Base-by-base conservation (phyloP, 2,888 invertebrate species). In the Agelastica alni region DNA sequence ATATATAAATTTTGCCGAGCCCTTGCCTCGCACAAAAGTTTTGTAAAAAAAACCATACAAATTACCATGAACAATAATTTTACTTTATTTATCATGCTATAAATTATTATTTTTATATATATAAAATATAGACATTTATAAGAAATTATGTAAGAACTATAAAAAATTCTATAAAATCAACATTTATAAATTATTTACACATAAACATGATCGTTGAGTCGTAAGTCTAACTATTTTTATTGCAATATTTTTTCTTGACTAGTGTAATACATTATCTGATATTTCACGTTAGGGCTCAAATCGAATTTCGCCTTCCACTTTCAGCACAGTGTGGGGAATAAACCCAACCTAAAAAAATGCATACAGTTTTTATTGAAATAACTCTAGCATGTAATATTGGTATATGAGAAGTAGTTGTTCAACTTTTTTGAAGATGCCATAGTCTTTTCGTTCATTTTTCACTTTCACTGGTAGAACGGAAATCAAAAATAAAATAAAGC, bases 301-400 rank as follows among this genome's bases (percentile, higher is more conserved):
- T 49, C 62, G 66, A 39, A 71, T 67, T 54, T 71, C 69, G 12
- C 72, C 71, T 28, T 73, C 67, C 13, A 71, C 65, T 53, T 65
- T 64, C 39, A 92, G 89, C 76, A 87, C 89, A 62, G 86, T 86
- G 73, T 88, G 88, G 2, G 92, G 91, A 76, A 92, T 91, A 75
- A 88, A 91, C 10, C 91, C 92, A 67, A 85, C 81, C 82, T 86
- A 73, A 62, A 75, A 66, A 63, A 51, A 61, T 52, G 39, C 53
- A 48, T 60, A 56, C 13, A 39, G 4, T 20, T 4, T 20, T 12
- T 39, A 18, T 34, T 13, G 14, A 13, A 34, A 13, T 14, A 13
- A 13, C 1, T 22, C 18, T 14, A 30, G 10, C 20, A 37, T 20
- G 4, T 16, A 26, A 22, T 22, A 22, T 22, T 22, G 2, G 5